A percentile compares a stretch with the other conserved stretches of the same genome.
phyloP scores from a whole-genome alignment of 2,113 vertebrate species.

The Accipiter cooperii region DNA sequence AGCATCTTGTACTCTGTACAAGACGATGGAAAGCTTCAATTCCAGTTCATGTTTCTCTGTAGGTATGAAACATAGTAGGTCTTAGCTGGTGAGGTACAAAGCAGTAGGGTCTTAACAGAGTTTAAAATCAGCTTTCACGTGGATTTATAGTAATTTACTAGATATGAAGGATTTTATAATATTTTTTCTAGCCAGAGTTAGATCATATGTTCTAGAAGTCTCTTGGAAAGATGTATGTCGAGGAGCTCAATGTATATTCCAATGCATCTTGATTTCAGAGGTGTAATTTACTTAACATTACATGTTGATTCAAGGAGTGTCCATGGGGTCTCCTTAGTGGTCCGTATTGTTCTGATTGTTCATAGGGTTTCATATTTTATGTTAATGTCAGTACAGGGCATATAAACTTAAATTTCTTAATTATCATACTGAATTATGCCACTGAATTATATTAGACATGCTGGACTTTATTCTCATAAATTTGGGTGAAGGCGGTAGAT shows the following conservation, averaged over 20 bases:
- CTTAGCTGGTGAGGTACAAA: background rate
- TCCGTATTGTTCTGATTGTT: background rate
- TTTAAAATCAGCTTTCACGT: background rate
- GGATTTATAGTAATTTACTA: background rate
- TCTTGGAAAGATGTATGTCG: background rate
- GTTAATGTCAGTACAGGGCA: background rate
- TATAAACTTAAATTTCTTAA: background rate
- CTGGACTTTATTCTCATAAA: background rate
- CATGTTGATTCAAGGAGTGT: background rate
- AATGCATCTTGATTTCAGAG: background rate
- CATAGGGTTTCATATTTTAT: background rate
- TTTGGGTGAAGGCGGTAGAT: background rate
- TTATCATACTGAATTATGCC: background rate
- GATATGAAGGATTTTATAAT: background rate
- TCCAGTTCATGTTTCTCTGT: background rate
- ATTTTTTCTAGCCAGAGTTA: background rate
- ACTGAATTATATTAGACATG: background rate
- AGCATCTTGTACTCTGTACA: background rate
- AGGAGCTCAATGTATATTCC: background rate
- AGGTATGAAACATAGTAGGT: background rate
- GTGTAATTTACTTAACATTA: background rate
- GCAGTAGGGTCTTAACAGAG: background rate
- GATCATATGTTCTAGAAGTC: background rate
- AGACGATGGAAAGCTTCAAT: background rate
- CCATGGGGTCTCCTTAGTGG: background rate